Evolutionary conservation across 1,140 invertebrate genomes (phyloP).

Genomic region (Antheraea pernyi): DNA sequence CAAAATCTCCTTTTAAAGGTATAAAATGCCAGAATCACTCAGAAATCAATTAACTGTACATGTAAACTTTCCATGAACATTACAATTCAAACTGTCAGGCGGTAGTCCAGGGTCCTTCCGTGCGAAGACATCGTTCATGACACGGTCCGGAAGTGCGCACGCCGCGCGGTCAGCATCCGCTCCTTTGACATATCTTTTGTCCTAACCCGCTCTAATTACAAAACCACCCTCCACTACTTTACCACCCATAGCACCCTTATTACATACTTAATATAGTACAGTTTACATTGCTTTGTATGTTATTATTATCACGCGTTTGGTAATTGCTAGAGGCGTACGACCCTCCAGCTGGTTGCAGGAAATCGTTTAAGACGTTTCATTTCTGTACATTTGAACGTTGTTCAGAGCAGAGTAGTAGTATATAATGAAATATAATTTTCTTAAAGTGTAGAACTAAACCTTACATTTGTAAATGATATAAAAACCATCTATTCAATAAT

Average conservation of each 20-base stretch:
- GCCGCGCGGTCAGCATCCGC: constrained; percentile 65
- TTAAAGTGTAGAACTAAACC: too few relatives aligned
- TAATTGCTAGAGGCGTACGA: not conserved
- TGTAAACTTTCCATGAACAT: not conserved
- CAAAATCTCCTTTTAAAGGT: too few relatives aligned
- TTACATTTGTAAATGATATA: too few relatives aligned
- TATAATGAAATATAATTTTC: not conserved
- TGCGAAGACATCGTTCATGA: constrained; percentile 47
- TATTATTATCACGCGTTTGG: not conserved
- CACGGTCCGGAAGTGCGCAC: constrained; percentile 54
- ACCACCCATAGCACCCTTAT: not conserved
- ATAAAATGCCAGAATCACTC: not conserved
- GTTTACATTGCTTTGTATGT: not conserved
- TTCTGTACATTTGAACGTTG: not conserved
- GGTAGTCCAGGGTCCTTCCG: constrained; percentile 33
- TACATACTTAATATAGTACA: not conserved
- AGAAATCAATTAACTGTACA: not conserved
- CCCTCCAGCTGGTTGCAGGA: constrained; percentile 30
- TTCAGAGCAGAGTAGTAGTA: not conserved
- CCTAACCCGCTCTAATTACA: constrained; percentile 56
- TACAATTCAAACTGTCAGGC: constrained; percentile 9
- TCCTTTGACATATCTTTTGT: constrained; percentile 61
- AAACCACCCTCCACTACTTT: constrained; percentile 3
- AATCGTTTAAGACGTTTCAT: constrained; percentile 43
- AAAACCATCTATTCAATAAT: too few relatives aligned